These are phyloP conservation scores for Echeneis naucrates DNA, from an alignment of 2,797 vertebrate species.

Conservation along the genomic window DNA sequence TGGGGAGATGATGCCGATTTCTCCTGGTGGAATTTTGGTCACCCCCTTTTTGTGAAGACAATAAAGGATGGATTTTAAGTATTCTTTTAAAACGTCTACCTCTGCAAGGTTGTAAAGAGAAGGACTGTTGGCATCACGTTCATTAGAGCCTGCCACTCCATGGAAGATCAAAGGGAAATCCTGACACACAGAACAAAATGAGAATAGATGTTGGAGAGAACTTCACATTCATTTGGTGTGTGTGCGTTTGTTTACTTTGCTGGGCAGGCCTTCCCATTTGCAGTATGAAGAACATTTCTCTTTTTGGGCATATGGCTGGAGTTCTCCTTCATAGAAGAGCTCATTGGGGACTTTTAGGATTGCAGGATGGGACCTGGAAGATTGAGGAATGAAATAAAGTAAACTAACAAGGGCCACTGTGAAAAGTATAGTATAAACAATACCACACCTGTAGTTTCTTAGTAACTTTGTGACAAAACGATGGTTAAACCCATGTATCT, in stretches of 20 bases:
- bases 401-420: neutral
- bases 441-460: constrained; percentile 90
- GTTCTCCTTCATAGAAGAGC: constrained; percentile 89
- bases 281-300: constrained; percentile 79
- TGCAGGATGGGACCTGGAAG: constrained; percentile 87
- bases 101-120: constrained; percentile 91
- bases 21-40: constrained; percentile 78
- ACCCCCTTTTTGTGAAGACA: constrained; percentile 80
- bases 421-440: neutral
- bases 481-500: constrained; percentile 69
- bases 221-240: too few relatives aligned
- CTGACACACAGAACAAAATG: constrained; percentile 66
- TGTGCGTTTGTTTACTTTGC: constrained; percentile 71
- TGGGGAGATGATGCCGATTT: constrained; percentile 90
- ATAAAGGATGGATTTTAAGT: constrained; percentile 86
- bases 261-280: constrained; percentile 87
- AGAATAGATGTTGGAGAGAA: neutral
- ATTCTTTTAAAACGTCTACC: constrained; percentile 83
- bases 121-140: constrained; percentile 84
- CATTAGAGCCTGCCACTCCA: constrained; percentile 86
- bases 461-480: constrained; percentile 90
- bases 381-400: neutral
- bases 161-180: constrained; percentile 94
- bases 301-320: constrained; percentile 71
- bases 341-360: constrained; percentile 89